Evolutionary conservation across 2,797 vertebrate species (phyloP).

Genomic region (Neoniphon sammara): DNA sequence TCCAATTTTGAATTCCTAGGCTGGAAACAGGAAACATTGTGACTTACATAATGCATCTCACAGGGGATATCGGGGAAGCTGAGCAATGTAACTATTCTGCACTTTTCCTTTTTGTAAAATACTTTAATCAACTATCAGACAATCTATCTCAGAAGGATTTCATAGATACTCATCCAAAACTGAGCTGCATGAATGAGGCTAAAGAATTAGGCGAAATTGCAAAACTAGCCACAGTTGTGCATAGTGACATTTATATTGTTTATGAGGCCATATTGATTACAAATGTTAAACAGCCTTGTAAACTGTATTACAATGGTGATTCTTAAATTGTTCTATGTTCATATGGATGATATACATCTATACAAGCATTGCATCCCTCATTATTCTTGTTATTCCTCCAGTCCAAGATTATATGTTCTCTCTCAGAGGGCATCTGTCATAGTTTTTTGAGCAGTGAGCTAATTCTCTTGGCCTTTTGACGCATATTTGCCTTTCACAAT

Average conservation of each 20-base stretch:
- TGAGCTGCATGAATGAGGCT: no score
- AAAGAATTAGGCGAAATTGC: not conserved
- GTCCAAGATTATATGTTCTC: conserved; percentile 13
- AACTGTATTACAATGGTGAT: not conserved
- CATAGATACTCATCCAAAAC: no score
- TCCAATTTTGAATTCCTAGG: not conserved
- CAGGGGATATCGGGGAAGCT: no score
- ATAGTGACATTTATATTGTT: not conserved
- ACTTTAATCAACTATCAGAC: no score
- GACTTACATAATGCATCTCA: not conserved
- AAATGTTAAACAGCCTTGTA: not conserved
- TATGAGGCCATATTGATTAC: not conserved
- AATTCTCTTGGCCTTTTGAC: conserved; percentile 52
- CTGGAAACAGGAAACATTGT: not conserved
- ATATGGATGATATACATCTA: not conserved
- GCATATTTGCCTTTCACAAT: conserved; percentile 45
- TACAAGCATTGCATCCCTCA: conserved; percentile 1
- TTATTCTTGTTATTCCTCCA: conserved; percentile 24
- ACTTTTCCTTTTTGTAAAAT: no score
- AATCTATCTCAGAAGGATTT: no score
- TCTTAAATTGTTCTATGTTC: conserved; percentile 1
- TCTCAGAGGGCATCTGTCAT: conserved; percentile 34
- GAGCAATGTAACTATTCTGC: no score
- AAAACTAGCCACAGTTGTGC: not conserved
- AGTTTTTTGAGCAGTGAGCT: conserved; percentile 26